A percentile compares a stretch with the other conserved stretches of the same genome.
These are phyloP conservation scores for Listronotus bonariensis DNA, from an alignment of 1,140 invertebrate species.

Conservation along the genomic window DNA sequence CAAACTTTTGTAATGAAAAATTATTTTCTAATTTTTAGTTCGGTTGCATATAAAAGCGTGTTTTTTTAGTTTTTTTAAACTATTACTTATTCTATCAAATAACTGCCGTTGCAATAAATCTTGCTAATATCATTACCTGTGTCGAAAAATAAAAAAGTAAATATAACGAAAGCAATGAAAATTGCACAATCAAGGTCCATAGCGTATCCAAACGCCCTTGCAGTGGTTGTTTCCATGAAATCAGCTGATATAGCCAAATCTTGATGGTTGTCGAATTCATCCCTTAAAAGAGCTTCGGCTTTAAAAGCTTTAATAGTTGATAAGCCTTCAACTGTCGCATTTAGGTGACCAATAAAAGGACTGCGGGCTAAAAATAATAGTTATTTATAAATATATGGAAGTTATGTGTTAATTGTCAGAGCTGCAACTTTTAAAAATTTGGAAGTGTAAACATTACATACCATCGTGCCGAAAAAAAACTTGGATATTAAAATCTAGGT, in stretches of 20 bases:
- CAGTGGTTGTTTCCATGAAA: constrained; percentile 66
- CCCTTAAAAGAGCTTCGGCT: constrained; percentile 75
- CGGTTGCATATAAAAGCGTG: no score
- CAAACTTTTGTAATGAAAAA: no score
- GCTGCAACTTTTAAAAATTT: no score
- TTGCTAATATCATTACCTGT: background rate
- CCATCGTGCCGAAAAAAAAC: no score
- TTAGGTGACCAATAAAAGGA: constrained; percentile 72
- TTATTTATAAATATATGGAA: constrained; percentile 61
- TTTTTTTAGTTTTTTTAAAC: no score
- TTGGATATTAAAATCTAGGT: no score
- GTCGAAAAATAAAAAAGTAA: constrained; percentile 4
- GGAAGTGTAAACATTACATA: no score
- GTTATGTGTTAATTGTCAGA: no score
- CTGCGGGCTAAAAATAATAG: constrained; percentile 53
- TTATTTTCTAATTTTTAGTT: no score
- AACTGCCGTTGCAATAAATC: no score
- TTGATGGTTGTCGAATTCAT: constrained; percentile 81
- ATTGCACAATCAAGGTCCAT: constrained; percentile 71
- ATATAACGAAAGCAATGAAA: constrained; percentile 10
- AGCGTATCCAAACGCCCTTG: constrained; percentile 73
- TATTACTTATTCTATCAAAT: no score
- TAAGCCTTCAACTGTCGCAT: constrained; percentile 71
- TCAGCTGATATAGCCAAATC: constrained; percentile 70
- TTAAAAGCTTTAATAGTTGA: constrained; percentile 85